phyloP scores from a whole-genome alignment of 2,888 invertebrate genomes.

The Meghimatium bilineatum region DNA sequence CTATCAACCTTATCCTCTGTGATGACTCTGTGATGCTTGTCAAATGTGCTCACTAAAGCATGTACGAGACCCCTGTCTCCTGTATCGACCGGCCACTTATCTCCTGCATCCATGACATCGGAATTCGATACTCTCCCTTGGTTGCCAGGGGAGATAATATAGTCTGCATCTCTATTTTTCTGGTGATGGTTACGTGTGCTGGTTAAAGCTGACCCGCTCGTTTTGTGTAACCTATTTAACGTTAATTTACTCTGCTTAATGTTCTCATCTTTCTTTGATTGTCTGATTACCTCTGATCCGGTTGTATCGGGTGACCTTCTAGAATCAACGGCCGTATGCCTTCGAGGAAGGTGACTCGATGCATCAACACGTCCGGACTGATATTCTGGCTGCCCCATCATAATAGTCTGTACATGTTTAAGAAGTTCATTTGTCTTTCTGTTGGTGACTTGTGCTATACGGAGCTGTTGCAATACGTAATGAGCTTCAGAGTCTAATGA shows the following conservation, averaged over 20 bases:
- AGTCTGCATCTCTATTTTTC: neutral
- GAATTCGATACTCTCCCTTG: neutral
- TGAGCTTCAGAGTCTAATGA: conserved; percentile 1
- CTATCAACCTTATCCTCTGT: neutral
- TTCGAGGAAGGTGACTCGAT: neutral
- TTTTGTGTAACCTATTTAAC: too few relatives aligned
- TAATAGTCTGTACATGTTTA: conserved; percentile 9
- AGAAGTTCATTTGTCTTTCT: conserved; percentile 10
- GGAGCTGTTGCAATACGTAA: conserved; percentile 12
- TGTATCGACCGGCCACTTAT: neutral
- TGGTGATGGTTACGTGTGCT: neutral
- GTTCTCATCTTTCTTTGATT: neutral
- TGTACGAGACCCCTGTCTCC: neutral
- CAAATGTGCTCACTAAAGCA: neutral
- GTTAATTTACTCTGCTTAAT: too few relatives aligned
- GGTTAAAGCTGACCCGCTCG: neutral
- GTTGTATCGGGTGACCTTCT: too few relatives aligned
- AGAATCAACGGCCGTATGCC: too few relatives aligned
- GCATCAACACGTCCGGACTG: neutral
- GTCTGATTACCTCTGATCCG: neutral
- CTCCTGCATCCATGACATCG: neutral
- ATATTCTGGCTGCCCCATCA: neutral
- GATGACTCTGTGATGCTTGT: neutral
- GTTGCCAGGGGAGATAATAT: neutral
- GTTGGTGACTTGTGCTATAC: conserved; percentile 5